Conservation (phyloP, 2,113 vertebrate species). For the Megaceryle maxima region DNA sequence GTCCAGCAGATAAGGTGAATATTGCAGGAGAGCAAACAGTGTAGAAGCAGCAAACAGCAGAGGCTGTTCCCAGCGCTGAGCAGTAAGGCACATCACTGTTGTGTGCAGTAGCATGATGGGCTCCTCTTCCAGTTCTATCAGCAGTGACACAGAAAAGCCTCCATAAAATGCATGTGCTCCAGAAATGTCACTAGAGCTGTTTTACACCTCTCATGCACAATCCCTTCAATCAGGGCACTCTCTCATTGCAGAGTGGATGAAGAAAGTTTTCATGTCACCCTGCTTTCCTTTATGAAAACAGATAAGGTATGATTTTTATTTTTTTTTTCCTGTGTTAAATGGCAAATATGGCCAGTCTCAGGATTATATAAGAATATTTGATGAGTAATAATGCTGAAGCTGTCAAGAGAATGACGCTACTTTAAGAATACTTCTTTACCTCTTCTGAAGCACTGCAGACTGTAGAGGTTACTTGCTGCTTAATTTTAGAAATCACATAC, state of each 20-base stretch:
- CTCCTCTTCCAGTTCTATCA: background rate
- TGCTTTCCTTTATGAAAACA: background rate
- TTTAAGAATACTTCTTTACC: background rate
- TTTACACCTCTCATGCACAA: background rate
- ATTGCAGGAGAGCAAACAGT: constrained; percentile 22
- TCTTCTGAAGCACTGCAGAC: background rate
- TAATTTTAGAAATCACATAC: background rate
- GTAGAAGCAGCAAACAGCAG: background rate
- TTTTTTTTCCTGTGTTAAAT: background rate
- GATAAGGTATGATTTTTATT: background rate
- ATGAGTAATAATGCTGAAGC: background rate
- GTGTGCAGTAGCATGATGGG: background rate
- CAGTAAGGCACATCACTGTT: background rate
- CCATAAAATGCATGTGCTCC: background rate
- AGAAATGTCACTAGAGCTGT: background rate
- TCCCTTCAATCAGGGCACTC: background rate
- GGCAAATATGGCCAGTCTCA: background rate
- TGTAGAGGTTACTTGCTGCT: background rate
- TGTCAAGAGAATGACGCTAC: background rate
- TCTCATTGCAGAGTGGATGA: background rate
- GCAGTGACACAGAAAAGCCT: background rate
- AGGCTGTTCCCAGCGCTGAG: background rate
- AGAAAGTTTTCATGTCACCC: background rate
- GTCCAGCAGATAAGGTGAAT: constrained; percentile 68
- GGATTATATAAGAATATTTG: background rate